Evolutionary conservation across 2,888 invertebrate genomes (phyloP), one percentile per base, ranked within the genome.

Genomic region (Catocala fraxini): DNA sequence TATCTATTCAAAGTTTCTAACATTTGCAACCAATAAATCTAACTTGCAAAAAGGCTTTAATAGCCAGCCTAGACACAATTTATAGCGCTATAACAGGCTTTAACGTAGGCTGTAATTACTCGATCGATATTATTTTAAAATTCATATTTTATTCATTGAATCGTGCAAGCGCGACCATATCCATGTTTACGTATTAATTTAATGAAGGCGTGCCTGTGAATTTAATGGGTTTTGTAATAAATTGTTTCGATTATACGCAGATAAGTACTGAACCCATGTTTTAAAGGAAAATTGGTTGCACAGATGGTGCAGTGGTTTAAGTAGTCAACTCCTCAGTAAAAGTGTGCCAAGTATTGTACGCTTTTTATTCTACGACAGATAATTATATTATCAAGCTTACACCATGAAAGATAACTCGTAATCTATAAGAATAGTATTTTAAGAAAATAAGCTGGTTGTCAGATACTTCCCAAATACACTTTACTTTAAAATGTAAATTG

Each of bases 21-120:
- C 75, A 56, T 54, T 65, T 73, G 65, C 48, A 69, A 48, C 6
- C 9, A 56, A 12, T 55, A 48, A 51, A 64, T 57, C 49, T 71
- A 75, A 53, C 57, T 57, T 43, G 54, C 70, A 72, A 70, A 68
- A 72, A 70, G 55, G 55, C 57, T 70, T 70, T 70, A 75, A 65
- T 70, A 70, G 56, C 60, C 51, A 61, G 60, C 63, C 63, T 51
- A 58, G 34, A 33, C 45, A 55, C 13, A 73, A 75, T 76, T 73
- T 76, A 73, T 73, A 70, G 62, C 64, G 70, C 51, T 75, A 73
- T 72, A 72, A 71, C 73, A 64, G 62, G 62, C 59, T 70, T 75
- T 60, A 70, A 25, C 76, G 73, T 70, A 51, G 63, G 51, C 56
- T 49, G 76, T 66, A 75, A 73, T 76, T 73, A 76, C 70, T 42